phyloP scores from a whole-genome alignment of 2,888 invertebrate species.

The Baronia brevicornis region DNA sequence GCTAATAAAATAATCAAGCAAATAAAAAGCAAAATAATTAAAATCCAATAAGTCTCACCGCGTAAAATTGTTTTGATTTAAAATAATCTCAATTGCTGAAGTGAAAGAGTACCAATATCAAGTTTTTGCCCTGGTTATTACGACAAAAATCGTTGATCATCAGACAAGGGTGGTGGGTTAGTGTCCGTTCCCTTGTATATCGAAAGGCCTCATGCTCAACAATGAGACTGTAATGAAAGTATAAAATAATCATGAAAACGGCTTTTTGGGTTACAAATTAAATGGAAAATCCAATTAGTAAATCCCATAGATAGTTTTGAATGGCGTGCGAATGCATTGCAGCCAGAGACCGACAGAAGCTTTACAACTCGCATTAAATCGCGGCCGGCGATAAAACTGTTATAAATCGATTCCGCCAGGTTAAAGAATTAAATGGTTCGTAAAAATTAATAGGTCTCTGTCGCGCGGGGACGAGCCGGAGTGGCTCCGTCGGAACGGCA shows the following conservation, averaged over 20 bases:
- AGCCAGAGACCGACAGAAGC: conserved; percentile 49
- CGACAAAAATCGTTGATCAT: no score
- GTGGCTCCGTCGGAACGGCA: conserved; percentile 38
- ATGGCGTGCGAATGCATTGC: conserved; percentile 33
- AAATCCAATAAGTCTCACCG: no score
- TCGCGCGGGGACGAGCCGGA: conserved; percentile 40
- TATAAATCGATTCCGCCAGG: conserved; percentile 70
- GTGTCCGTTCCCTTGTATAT: no score
- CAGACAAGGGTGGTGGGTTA: no score
- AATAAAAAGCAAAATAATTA: no score
- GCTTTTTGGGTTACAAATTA: conserved; percentile 34
- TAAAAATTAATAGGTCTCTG: conserved; percentile 70
- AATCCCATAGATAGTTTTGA: conserved; percentile 33
- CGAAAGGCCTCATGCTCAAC: no score
- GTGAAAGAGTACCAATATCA: no score
- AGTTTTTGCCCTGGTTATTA: no score
- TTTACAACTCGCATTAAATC: conserved; percentile 58
- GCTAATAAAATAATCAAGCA: no score
- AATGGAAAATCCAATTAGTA: conserved; percentile 50
- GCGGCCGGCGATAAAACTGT: conserved; percentile 54
- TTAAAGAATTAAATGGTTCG: conserved; percentile 70
- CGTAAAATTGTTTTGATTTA: no score
- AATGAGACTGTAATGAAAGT: no score
- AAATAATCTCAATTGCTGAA: no score
- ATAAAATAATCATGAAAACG: conserved; percentile 29